These are phyloP conservation scores for Drosophila nebulosa DNA, from an alignment of 1,140 invertebrate genomes.

Conservation along the genomic window DNA sequence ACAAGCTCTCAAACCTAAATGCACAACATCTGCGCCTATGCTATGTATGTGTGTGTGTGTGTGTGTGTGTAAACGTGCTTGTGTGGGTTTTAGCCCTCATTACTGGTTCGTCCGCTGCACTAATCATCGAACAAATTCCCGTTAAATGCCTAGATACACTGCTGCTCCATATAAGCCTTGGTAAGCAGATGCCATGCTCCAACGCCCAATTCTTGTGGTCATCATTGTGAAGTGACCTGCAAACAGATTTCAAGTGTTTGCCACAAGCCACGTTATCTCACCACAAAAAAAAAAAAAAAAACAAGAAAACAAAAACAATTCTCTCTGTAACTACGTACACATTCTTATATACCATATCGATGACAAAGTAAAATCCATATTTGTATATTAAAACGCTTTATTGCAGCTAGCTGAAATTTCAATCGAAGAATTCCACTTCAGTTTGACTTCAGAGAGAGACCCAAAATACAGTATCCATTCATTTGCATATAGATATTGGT, in stretches of 20 bases:
- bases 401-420: conserved; percentile 22
- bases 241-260: neutral
- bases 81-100: neutral
- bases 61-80: too few relatives aligned
- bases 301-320: neutral
- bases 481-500: conserved; percentile 54
- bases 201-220: conserved; percentile 13
- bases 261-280: neutral
- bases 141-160: conserved; percentile 55
- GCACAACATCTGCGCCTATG: conserved; percentile 15
- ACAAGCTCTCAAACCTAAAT: conserved; percentile 57
- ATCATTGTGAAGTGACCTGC: neutral
- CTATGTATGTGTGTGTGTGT: too few relatives aligned
- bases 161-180: conserved; percentile 38
- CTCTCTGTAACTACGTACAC: neutral
- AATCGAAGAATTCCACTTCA: conserved; percentile 21
- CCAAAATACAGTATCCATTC: conserved; percentile 29
- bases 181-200: conserved; percentile 15
- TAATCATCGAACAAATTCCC: conserved; percentile 67
- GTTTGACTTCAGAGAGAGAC: conserved; percentile 13
- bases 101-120: conserved; percentile 23
- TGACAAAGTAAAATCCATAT: conserved; percentile 57
- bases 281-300: neutral
- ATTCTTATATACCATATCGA: neutral
- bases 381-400: conserved; percentile 56